Conservation (phyloP, 2,797 vertebrate genomes). For the Pterois miles region DNA sequence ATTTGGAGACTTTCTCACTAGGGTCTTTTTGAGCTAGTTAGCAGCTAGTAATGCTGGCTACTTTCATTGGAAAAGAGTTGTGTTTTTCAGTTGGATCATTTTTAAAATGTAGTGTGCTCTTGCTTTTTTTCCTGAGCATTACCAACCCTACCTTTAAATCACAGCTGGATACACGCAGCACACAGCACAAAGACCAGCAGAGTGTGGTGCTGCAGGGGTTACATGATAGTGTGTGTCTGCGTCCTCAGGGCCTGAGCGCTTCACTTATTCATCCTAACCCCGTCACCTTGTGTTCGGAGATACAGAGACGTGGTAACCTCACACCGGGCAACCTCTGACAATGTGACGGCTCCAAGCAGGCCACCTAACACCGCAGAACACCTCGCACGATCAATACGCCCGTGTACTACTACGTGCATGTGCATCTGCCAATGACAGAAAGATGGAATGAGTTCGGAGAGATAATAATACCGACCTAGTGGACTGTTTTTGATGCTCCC, state of each 20-base stretch:
- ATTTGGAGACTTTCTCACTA: too few relatives aligned
- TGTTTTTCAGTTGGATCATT: too few relatives aligned
- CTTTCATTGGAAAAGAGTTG: too few relatives aligned
- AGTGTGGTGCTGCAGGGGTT: slow-evolving; percentile 16
- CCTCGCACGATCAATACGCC: slow-evolving; percentile 18
- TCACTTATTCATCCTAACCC: slow-evolving; percentile 54
- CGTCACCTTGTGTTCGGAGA: slow-evolving; percentile 49
- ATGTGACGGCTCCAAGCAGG: not conserved
- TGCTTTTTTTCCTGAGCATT: too few relatives aligned
- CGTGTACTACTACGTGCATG: not conserved
- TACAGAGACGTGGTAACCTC: slow-evolving; percentile 23
- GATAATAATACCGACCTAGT: slow-evolving; percentile 38
- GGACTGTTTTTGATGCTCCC: slow-evolving; percentile 10
- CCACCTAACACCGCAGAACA: slow-evolving; percentile 10
- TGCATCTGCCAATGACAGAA: slow-evolving; percentile 3
- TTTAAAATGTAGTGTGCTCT: too few relatives aligned
- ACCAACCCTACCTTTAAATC: not conserved
- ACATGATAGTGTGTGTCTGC: slow-evolving; percentile 33
- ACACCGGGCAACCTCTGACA: slow-evolving; percentile 40
- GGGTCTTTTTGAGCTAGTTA: too few relatives aligned
- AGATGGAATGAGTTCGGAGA: slow-evolving; percentile 47
- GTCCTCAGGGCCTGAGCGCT: not conserved
- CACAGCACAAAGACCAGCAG: not conserved
- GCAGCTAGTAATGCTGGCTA: too few relatives aligned
- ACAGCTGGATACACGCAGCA: not conserved